Conservation (phyloP, 2,113 vertebrate species). For the Alosa alosa region DNA sequence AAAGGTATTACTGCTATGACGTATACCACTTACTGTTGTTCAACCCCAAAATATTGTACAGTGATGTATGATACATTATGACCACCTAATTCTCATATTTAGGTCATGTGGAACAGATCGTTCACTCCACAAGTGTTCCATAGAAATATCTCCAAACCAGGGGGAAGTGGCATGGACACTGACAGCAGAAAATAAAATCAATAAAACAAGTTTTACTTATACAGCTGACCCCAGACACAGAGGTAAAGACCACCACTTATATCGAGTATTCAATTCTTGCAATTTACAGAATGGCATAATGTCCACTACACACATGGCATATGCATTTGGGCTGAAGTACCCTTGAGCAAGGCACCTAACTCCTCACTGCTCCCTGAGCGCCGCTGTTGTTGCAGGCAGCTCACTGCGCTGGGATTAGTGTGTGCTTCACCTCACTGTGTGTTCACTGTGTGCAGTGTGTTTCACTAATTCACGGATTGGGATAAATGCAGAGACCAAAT, state of each 20-base stretch:
- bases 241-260: conserved; percentile 20
- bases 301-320: no score
- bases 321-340: no score
- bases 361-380: no score
- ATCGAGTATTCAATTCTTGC: no score
- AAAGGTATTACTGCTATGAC: conserved; percentile 50
- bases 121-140: not conserved
- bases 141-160: not conserved
- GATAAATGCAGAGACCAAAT: no score
- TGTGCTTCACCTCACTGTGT: no score
- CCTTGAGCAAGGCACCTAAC: no score
- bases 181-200: conserved; percentile 45
- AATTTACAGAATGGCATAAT: no score
- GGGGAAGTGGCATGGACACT: conserved; percentile 59
- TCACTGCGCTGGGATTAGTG: no score
- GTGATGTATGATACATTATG: not conserved
- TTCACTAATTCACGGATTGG: no score
- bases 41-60: not conserved
- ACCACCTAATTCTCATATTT: not conserved
- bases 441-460: no score
- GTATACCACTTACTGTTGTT: not conserved
- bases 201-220: conserved; percentile 28
- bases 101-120: not conserved
- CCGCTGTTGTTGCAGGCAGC: no score
- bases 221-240: conserved; percentile 29